A percentile compares a stretch with the other conserved stretches of the same genome.
phyloP scores from a whole-genome alignment of 37 sponge, comb jelly and placozoan species.

The Chondrosia reniformis region DNA sequence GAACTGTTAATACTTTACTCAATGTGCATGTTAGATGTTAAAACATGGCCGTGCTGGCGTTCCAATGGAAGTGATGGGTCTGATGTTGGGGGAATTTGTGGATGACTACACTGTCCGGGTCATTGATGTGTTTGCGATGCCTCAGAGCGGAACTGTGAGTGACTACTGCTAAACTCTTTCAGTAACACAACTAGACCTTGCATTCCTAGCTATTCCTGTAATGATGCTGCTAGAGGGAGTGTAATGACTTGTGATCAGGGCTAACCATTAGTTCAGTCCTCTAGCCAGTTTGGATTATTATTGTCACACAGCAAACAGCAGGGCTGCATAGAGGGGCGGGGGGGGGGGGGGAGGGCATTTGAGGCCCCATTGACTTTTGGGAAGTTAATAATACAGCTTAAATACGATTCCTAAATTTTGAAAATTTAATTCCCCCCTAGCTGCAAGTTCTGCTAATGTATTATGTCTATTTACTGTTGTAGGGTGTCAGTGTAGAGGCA shows the following conservation, averaged over 20 bases:
- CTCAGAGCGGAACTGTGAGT: constrained; percentile 96
- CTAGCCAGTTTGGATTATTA: too few species aligned
- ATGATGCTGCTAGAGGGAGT: too few species aligned
- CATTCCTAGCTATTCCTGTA: not conserved
- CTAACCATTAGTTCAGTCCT: too few species aligned
- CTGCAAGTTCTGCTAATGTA: too few species aligned
- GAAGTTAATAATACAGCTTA: too few species aligned
- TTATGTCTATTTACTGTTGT: not conserved
- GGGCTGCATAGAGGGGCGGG: too few species aligned
- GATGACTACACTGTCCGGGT: constrained; percentile 99
- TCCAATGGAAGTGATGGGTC: constrained; percentile 99
- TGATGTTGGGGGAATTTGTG: constrained; percentile 99
- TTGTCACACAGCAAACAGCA: too few species aligned
- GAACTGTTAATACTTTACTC: not conserved
- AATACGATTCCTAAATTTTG: too few species aligned
- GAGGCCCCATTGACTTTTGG: too few species aligned
- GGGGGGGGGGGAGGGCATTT: too few species aligned
- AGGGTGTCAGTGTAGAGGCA: constrained; percentile 99
- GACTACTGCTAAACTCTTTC: not conserved
- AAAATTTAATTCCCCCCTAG: too few species aligned
- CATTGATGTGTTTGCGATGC: constrained; percentile 99
- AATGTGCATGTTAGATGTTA: constrained; percentile 21
- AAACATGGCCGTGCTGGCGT: constrained; percentile 95
- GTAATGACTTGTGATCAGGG: too few species aligned
- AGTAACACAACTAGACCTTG: not conserved